A percentile compares a stretch with the other conserved stretches of the same genome.
phyloP scores from a whole-genome alignment of 2,888 invertebrate species.

The Graphium colonna region DNA sequence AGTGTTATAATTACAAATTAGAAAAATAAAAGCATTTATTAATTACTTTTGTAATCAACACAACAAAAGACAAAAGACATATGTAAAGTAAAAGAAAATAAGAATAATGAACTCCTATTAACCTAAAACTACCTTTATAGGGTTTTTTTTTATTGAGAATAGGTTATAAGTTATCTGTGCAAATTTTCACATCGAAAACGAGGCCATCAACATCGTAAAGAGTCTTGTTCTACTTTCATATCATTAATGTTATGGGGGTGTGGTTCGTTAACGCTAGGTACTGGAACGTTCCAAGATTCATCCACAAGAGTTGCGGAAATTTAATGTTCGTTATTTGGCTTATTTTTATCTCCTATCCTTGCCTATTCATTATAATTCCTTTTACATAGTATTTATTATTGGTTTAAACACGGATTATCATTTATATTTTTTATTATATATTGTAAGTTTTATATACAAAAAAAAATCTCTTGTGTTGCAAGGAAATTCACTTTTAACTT shows the following conservation, averaged over 20 bases:
- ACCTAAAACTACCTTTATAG: too few relatives aligned
- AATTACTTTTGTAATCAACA: neutral
- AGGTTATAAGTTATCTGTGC: constrained; percentile 19
- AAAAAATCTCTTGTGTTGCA: too few relatives aligned
- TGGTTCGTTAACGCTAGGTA: neutral
- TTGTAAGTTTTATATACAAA: too few relatives aligned
- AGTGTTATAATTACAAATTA: too few relatives aligned
- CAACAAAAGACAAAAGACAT: too few relatives aligned
- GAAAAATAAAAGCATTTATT: too few relatives aligned
- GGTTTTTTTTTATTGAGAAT: constrained; percentile 13
- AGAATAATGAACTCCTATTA: constrained; percentile 10
- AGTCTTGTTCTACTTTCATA: constrained; percentile 18
- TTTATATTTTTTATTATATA: too few relatives aligned
- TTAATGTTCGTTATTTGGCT: neutral
- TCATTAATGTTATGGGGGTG: constrained; percentile 17
- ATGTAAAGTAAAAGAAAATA: too few relatives aligned
- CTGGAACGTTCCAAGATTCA: neutral
- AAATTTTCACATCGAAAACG: constrained; percentile 19
- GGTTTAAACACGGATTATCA: too few relatives aligned
- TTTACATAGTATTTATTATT: too few relatives aligned
- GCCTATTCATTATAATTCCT: too few relatives aligned
- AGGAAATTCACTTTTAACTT: too few relatives aligned
- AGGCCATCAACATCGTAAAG: constrained; percentile 20
- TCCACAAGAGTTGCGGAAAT: neutral
- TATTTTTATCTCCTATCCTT: neutral